These are phyloP conservation scores for Microtus montanus DNA, from an alignment of 2,113 vertebrate species.

Conservation along the genomic window DNA sequence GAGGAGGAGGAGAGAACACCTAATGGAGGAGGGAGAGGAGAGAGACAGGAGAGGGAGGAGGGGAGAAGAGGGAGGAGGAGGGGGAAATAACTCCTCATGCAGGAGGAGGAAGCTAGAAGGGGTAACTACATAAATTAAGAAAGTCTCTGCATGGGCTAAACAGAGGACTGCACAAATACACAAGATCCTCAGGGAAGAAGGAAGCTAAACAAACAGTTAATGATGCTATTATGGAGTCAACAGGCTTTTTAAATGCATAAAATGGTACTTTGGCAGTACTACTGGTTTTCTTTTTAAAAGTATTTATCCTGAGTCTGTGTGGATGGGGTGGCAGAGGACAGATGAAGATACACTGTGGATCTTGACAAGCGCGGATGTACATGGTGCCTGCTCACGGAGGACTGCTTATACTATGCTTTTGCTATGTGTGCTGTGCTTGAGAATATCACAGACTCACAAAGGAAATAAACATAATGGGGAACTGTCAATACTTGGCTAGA, in stretches of 20 bases:
- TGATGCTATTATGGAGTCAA: neutral
- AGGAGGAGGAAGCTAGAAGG: neutral
- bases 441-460: conserved; percentile 1
- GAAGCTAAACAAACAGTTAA: neutral
- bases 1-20: no score
- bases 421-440: neutral
- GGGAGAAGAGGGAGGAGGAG: neutral
- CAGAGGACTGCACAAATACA: neutral
- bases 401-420: neutral
- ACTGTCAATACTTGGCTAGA: neutral
- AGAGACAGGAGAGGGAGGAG: neutral
- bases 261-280: neutral
- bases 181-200: neutral
- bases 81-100: neutral
- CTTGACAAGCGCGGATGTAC: neutral
- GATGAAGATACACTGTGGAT: neutral
- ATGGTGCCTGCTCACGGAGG: neutral
- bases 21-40: neutral
- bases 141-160: neutral
- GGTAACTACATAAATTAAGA: neutral
- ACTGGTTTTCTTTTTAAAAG: conserved; percentile 15
- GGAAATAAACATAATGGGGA: neutral
- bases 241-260: neutral
- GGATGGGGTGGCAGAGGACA: neutral
- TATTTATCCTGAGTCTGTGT: neutral